Evolutionary conservation across 2,888 invertebrate genomes (phyloP), one percentile per base, ranked within the genome.

Genomic region (Scaptomyza parva): DNA sequence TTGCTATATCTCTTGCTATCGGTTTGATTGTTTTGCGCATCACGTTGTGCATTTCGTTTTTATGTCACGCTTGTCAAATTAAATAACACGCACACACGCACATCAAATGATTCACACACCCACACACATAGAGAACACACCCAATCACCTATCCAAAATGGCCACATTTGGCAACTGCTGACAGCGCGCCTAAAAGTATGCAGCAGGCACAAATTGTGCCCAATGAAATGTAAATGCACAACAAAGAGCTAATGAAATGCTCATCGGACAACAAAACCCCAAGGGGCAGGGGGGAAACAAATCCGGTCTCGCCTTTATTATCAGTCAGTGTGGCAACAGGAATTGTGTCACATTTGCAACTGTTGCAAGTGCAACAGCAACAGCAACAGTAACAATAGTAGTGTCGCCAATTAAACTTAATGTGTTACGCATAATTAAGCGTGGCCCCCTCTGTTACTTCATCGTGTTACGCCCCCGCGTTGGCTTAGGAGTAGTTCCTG

Each of bases 11-110:
- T 26, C 11, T 47, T 45, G 30, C 30, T 30, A 11, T 12, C 12
- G 30, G 30, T 44, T 77, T 68, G 78, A 71, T 86, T 80, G 78
- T 75, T 67, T 64, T 84, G 71, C 84, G 47, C 63, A 77, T 80
- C 82, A 83, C 82, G 82, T 83, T 84, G 76, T 68, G 78, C 78
- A 85, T 73, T 83, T 78, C 63, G 70, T 64, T 86, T 86, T 84
- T 76, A 78, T 81, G 68, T 60, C 85, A 84, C 81, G 85, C 66
- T 68, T 78, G 72, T 86, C 85, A 76, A 86, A 82, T 82, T 82
- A 82, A 82, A 86, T 86, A 83, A 83, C 59, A 66, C 67, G 72
- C 81, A 62, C 58, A 57, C 58, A 24, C 24, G 24, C 43, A 24
- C 43, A 11, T 26, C 17, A 37, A 64, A 63, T 60, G 71, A 63